phyloP scores from a whole-genome alignment of 2,888 invertebrate genomes.

The Ashinkailepas kermadecensis region DNA sequence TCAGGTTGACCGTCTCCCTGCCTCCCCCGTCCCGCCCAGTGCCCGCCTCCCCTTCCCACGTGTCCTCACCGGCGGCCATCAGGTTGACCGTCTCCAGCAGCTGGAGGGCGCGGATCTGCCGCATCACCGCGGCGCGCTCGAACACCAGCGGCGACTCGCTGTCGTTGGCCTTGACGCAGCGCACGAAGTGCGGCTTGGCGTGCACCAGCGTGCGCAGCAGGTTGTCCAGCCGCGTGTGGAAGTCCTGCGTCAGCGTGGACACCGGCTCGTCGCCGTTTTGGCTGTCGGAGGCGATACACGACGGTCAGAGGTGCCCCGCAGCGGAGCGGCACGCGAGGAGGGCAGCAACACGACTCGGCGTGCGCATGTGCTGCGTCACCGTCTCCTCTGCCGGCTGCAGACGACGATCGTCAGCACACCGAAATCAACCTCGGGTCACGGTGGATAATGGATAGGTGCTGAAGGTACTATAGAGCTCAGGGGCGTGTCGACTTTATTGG shows the following conservation, averaged over 20 bases:
- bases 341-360: too few relatives aligned
- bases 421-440: too few relatives aligned
- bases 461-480: too few relatives aligned
- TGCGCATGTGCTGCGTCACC: too few relatives aligned
- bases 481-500: too few relatives aligned
- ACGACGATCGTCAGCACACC: too few relatives aligned
- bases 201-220: slow-evolving; percentile 82
- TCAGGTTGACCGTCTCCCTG: slow-evolving; percentile 79
- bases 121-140: slow-evolving; percentile 72
- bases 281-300: slow-evolving; percentile 39
- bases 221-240: slow-evolving; percentile 87
- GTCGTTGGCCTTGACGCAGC: slow-evolving; percentile 82
- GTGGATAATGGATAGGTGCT: too few relatives aligned
- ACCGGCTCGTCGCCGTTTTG: slow-evolving; percentile 76
- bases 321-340: too few relatives aligned
- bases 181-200: slow-evolving; percentile 88
- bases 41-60: background rate
- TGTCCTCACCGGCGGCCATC: slow-evolving; percentile 69
- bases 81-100: slow-evolving; percentile 90
- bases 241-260: slow-evolving; percentile 87
- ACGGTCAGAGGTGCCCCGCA: too few relatives aligned
- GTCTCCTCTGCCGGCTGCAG: too few relatives aligned
- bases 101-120: slow-evolving; percentile 80
- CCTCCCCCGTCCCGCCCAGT: too few relatives aligned
- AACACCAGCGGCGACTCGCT: slow-evolving; percentile 72